These are phyloP conservation scores for Pachymerium ferrugineum DNA, from an alignment of 2,888 invertebrate species.

Conservation along the genomic window DNA sequence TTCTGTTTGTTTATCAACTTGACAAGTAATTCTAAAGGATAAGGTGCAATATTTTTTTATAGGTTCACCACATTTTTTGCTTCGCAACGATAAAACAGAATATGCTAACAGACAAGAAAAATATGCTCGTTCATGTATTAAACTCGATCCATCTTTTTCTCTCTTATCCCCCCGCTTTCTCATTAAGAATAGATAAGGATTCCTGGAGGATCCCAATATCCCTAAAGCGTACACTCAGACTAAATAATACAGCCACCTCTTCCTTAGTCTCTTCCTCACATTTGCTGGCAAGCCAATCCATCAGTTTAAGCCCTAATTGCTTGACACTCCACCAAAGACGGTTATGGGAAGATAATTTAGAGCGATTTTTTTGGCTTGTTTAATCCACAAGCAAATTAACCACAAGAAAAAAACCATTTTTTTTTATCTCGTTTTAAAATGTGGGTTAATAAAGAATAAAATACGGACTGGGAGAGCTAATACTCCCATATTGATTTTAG, in stretches of 20 bases:
- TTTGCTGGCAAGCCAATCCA: not conserved
- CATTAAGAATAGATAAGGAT: constrained; percentile 16
- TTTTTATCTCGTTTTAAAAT: too few species aligned
- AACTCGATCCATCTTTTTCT: constrained; percentile 2
- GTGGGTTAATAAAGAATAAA: too few species aligned
- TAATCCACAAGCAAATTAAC: not conserved
- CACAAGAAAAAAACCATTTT: not conserved
- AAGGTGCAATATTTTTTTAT: too few species aligned
- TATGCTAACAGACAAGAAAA: not conserved
- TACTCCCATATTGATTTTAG: too few species aligned
- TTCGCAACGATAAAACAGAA: not conserved
- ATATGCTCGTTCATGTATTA: not conserved
- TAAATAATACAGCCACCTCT: constrained; percentile 1
- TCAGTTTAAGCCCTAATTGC: constrained; percentile 11
- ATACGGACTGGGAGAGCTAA: too few species aligned
- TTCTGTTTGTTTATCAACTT: too few species aligned
- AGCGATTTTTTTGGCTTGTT: too few species aligned
- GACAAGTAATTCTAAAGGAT: too few species aligned
- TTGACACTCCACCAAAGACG: not conserved
- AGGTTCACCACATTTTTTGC: too few species aligned
- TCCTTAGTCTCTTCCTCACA: not conserved
- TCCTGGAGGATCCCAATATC: not conserved
- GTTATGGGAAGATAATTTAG: not conserved
- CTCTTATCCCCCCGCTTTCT: not conserved
- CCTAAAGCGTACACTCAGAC: constrained; percentile 9